These are phyloP conservation scores for Heliconius sara DNA, from an alignment of 2,888 invertebrate species.

Conservation along the genomic window DNA sequence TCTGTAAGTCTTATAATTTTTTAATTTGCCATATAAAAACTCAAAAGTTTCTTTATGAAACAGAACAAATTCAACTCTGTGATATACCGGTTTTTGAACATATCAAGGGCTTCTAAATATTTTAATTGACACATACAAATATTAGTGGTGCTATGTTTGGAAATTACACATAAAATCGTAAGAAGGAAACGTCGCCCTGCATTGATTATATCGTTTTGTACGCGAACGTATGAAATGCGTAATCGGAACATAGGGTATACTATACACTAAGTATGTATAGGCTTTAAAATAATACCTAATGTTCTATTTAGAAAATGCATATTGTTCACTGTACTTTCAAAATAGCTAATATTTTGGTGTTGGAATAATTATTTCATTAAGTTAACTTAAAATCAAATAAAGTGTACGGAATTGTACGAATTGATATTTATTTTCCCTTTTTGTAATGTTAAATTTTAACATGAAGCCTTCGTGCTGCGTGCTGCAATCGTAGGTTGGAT, in stretches of 20 bases:
- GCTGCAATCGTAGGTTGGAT: too few relatives aligned
- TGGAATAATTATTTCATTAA: neutral
- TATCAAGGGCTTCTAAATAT: constrained; percentile 42
- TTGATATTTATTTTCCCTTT: too few relatives aligned
- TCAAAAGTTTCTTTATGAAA: constrained; percentile 20
- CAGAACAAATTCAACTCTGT: constrained; percentile 39
- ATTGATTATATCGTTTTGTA: constrained; percentile 74
- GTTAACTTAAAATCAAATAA: neutral
- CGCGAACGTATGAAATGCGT: constrained; percentile 70
- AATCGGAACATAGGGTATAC: constrained; percentile 79
- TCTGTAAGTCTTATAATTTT: constrained; percentile 11
- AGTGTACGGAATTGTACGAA: neutral
- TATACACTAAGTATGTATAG: constrained; percentile 63
- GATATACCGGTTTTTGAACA: constrained; percentile 39
- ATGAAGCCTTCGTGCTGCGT: too few relatives aligned
- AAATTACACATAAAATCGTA: constrained; percentile 15
- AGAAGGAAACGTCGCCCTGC: constrained; percentile 57
- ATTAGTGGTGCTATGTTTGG: constrained; percentile 49
- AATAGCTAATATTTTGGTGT: too few relatives aligned
- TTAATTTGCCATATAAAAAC: constrained; percentile 7
- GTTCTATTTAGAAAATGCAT: constrained; percentile 48
- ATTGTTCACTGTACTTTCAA: neutral
- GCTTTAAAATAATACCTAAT: constrained; percentile 68
- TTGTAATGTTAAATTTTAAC: too few relatives aligned
- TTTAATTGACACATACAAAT: constrained; percentile 24